Evolutionary conservation across 2,113 vertebrate genomes (phyloP), one percentile per base, ranked within the genome.

Genomic region (Odontophorus gujanensis): DNA sequence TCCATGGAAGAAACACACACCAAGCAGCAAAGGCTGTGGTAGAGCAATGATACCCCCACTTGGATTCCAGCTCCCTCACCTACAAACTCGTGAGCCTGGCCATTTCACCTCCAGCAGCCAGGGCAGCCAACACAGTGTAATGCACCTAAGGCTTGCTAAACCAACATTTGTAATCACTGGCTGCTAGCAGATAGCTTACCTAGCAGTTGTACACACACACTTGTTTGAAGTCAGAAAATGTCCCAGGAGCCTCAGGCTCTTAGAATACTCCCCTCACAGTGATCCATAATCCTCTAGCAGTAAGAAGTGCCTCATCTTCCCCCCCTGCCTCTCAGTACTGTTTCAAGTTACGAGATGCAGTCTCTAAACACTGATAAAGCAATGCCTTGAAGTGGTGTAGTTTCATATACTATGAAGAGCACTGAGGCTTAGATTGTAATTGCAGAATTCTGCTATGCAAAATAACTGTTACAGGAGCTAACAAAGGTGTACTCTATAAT

Each of bases 371-470:
- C 40, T 15, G 36, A 45, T 47, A 36, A 34, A 43, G 61, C 1
- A 0, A 13, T 11, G 38, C 15, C 66, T 57, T 61, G 20, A 18
- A 26, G 28, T 0, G 34, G 13, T 0, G 13, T 4, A 6, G 50
- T 11, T 25, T 15, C 14, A 12, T 17, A 43, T 28, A 30, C 19
- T 19, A 14, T 2, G 28, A 85, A 47, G 36, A 85, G 57, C 30
- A 9, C 1, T 2, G 77, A 73, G 58, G 2, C 9, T 65, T 40
- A 24, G 36, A 47, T 1, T 25, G 34, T 38, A 89, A 85, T 75
- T 28, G 30, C 40, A 67, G 11, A 62, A 45, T 74, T 85, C 47
- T 91, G 61, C 66, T 69, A 36, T 32, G 59, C 11, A 12, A 67
- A 75, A 61, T 26, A 85, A 20, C 58, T 55, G 42, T 36, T 61